Evolutionary conservation across 2,888 invertebrate species (phyloP).

Genomic region (Crioceris asparagi): DNA sequence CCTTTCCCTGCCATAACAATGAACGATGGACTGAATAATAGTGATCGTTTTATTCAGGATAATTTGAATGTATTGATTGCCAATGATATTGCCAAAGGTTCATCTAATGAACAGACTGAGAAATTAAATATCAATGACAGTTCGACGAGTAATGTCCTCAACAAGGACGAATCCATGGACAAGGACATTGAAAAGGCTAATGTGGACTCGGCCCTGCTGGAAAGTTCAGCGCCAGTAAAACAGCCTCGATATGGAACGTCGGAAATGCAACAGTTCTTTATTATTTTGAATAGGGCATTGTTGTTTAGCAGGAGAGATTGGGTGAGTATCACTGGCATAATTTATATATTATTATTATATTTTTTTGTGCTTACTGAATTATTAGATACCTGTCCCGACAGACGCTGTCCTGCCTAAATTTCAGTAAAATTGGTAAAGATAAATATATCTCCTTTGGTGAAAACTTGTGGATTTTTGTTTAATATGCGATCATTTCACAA

Average conservation of each 20-base stretch:
- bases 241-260: slow-evolving; percentile 74
- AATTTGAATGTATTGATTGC: slow-evolving; percentile 22
- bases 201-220: slow-evolving; percentile 56
- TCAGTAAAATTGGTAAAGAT: too few species aligned
- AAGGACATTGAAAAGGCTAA: slow-evolving; percentile 52
- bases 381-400: too few species aligned
- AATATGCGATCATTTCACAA: too few species aligned
- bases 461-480: too few species aligned
- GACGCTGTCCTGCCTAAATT: too few species aligned
- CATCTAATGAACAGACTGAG: slow-evolving; percentile 47
- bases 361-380: too few species aligned
- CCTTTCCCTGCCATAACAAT: slow-evolving; percentile 48
- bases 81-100: slow-evolving; percentile 42
- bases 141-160: neutral
- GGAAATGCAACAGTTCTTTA: slow-evolving; percentile 74
- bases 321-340: too few species aligned
- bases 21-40: slow-evolving; percentile 41
- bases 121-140: slow-evolving; percentile 46
- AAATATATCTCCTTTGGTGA: too few species aligned
- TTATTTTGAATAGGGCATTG: slow-evolving; percentile 74
- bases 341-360: too few species aligned
- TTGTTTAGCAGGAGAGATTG: slow-evolving; percentile 81
- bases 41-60: slow-evolving; percentile 27
- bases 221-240: slow-evolving; percentile 46
- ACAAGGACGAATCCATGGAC: neutral